phyloP scores from a whole-genome alignment of 2,888 invertebrate genomes.

The Dysmachus trigonus region DNA sequence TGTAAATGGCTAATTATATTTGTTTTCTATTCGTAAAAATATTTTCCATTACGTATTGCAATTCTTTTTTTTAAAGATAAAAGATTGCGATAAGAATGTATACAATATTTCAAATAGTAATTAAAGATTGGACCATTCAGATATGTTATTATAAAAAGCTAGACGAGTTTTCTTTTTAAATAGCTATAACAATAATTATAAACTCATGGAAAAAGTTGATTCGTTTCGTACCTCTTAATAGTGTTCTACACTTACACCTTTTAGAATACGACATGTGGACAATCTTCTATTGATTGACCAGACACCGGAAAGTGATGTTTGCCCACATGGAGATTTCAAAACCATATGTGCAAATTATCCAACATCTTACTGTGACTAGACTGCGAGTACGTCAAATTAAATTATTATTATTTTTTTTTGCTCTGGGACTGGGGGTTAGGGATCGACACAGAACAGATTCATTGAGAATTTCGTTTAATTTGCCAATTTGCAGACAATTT shows the following conservation, averaged over 20 bases:
- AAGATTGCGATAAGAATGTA: not conserved
- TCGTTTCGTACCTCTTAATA: not conserved
- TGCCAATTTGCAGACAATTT: not conserved
- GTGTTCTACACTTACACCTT: not conserved
- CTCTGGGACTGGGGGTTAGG: not conserved
- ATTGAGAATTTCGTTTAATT: not conserved
- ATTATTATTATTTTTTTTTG: not conserved
- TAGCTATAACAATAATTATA: not conserved
- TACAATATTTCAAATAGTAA: not conserved
- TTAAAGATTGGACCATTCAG: not conserved
- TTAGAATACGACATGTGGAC: not conserved
- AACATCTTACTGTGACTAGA: not conserved
- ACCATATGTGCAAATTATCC: not conserved
- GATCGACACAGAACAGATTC: not conserved
- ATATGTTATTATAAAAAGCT: not conserved
- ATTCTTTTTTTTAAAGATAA: not conserved
- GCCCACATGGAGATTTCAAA: not conserved
- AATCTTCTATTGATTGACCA: not conserved
- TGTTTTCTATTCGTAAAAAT: not conserved
- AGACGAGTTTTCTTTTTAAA: too few species aligned
- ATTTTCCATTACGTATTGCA: not conserved
- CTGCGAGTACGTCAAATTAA: not conserved
- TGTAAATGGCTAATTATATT: not conserved
- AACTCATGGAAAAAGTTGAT: not conserved
- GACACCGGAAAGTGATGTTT: not conserved